Percentiles rank a stretch among this genome's conserved stretches.
Evolutionary conservation across 2,888 invertebrate species (phyloP).

Genomic region (Drosophila macrothrix): DNA sequence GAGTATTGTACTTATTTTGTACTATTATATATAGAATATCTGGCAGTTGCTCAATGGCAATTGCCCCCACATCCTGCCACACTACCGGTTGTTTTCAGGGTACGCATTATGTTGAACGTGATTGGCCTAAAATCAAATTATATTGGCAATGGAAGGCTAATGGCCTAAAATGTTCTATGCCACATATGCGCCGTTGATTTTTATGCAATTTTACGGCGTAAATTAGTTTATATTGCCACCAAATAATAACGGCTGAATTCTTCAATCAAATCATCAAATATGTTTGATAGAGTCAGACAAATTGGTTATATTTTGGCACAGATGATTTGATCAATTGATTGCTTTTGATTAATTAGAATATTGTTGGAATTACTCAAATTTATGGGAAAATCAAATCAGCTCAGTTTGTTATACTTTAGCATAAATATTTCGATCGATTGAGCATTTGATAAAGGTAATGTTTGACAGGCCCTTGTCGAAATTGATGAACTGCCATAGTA

Average conservation of each 20-base stretch:
- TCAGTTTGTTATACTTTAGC: not conserved
- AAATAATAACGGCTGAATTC: not conserved
- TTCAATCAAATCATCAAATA: slow-evolving; percentile 15
- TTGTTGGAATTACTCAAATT: not conserved
- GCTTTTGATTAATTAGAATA: not conserved
- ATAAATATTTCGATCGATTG: slow-evolving; percentile 25
- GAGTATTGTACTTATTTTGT: not conserved
- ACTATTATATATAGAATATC: not conserved
- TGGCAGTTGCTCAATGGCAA: not conserved
- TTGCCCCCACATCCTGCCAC: not conserved
- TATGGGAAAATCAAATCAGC: not conserved
- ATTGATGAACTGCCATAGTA: slow-evolving; percentile 34
- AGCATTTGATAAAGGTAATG: slow-evolving; percentile 23
- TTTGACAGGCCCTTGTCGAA: slow-evolving; percentile 41
- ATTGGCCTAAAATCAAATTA: slow-evolving; percentile 43
- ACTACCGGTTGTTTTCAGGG: not conserved
- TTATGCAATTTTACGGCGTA: slow-evolving; percentile 1
- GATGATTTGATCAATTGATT: slow-evolving; percentile 4
- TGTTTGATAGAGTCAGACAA: not conserved
- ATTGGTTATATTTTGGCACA: not conserved
- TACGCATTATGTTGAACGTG: not conserved
- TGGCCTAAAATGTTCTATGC: slow-evolving; percentile 8
- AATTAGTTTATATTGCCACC: slow-evolving; percentile 19
- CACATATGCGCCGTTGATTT: not conserved
- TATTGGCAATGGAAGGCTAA: slow-evolving; percentile 10